Conservation (phyloP, 2,113 vertebrate species). For the Brachyhypopomus gauderio region DNA sequence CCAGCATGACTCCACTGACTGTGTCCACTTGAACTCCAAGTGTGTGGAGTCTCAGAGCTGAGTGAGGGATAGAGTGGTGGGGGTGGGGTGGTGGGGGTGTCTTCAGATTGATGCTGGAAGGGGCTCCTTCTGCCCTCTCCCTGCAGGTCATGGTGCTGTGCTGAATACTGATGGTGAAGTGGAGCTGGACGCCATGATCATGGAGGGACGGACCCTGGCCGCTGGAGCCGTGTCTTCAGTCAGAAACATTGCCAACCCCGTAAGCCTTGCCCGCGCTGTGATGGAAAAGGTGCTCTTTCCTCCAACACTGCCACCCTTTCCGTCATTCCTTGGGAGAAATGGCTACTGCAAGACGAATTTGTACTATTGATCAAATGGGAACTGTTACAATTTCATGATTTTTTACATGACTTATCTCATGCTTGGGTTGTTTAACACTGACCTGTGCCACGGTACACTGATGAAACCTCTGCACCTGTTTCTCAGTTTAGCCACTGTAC, state of each 20-base stretch:
- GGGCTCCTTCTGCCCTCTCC: conserved; percentile 23
- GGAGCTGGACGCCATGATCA: conserved; percentile 77
- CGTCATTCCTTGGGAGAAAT: neutral
- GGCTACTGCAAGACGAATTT: neutral
- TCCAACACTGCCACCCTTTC: neutral
- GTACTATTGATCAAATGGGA: neutral
- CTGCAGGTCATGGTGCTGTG: conserved; percentile 68
- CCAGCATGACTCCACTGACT: conserved; percentile 27
- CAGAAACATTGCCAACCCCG: conserved; percentile 75
- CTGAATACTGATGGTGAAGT: conserved; percentile 74
- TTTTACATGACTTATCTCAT: no score
- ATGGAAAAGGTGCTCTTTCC: conserved; percentile 70
- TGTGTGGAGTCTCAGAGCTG: neutral
- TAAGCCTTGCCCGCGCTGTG: conserved; percentile 71
- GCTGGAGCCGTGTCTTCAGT: conserved; percentile 70
- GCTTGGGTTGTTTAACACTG: neutral
- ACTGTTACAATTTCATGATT: neutral
- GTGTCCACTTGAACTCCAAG: conserved; percentile 12
- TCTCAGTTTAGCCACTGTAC: neutral
- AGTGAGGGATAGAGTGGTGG: neutral
- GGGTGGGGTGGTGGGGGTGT: neutral
- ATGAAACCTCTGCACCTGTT: neutral
- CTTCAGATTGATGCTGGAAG: conserved; percentile 22
- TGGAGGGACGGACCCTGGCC: conserved; percentile 73
- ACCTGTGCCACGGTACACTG: neutral